Percentiles rank a stretch among this genome's conserved stretches.
Conservation (phyloP, 1,140 invertebrate species). For the Yoshiicerus persimilis region DNA sequence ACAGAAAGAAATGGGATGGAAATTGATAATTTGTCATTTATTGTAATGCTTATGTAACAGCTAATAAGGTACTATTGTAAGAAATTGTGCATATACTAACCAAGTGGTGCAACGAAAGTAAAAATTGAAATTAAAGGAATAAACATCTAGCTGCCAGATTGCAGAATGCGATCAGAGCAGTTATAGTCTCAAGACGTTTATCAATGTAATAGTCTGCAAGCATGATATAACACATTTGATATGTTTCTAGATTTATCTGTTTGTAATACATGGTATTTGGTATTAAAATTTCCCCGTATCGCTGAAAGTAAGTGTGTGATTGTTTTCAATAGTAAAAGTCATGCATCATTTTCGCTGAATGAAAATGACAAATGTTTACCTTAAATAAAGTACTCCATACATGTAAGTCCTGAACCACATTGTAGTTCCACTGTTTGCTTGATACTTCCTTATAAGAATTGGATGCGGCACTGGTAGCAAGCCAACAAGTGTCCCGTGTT, state of each 20-base stretch:
- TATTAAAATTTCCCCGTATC: background rate
- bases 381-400: constrained; percentile 98
- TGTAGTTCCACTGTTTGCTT: constrained; percentile 95
- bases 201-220: background rate
- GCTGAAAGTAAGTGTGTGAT: too few relatives aligned
- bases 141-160: too few relatives aligned
- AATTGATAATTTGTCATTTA: background rate
- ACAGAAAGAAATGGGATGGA: background rate
- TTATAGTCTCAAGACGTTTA: background rate
- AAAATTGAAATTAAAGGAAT: too few relatives aligned
- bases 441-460: constrained; percentile 97
- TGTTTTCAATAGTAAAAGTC: too few relatives aligned
- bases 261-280: background rate
- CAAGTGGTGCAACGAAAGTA: too few relatives aligned
- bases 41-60: background rate
- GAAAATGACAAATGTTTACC: constrained; percentile 59
- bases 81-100: background rate
- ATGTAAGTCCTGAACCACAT: constrained; percentile 99
- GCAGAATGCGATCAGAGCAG: background rate
- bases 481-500: constrained; percentile 97
- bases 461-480: constrained; percentile 98
- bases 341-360: too few relatives aligned
- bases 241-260: too few relatives aligned
- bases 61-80: background rate
- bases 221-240: too few relatives aligned